These are phyloP conservation scores for Hypomecis punctinalis DNA, from an alignment of 2,888 invertebrate species.

Conservation along the genomic window DNA sequence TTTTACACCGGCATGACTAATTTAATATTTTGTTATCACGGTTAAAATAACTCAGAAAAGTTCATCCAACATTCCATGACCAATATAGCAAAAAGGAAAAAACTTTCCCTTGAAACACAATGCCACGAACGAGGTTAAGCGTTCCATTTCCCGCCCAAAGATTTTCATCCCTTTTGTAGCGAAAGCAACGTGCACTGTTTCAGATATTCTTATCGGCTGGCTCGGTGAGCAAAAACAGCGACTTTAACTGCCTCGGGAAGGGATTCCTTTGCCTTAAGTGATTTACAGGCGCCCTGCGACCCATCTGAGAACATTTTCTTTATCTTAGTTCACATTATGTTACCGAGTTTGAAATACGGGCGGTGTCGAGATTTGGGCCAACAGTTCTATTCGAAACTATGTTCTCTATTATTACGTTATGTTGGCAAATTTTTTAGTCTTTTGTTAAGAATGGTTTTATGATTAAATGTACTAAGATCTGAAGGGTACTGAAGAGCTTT, in stretches of 20 bases:
- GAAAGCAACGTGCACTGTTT: conserved; percentile 62
- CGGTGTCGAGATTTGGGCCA: not conserved
- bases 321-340: conserved; percentile 15
- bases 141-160: conserved; percentile 26
- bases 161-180: conserved; percentile 46
- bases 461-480: no score
- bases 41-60: no score
- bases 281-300: conserved; percentile 77
- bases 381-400: no score
- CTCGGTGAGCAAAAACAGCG: conserved; percentile 72
- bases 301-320: conserved; percentile 49
- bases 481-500: no score
- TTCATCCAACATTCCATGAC: no score
- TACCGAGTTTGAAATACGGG: not conserved
- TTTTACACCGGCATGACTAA: no score
- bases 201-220: conserved; percentile 72
- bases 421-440: no score
- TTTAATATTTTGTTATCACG: no score
- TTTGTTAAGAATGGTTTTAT: no score
- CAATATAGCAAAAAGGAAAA: no score
- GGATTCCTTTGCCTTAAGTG: conserved; percentile 74
- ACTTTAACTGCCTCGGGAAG: conserved; percentile 67
- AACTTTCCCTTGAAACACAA: no score
- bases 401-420: no score
- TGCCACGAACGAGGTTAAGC: conserved; percentile 27